Evolutionary conservation across 2,113 vertebrate genomes (phyloP), one percentile per base, ranked within the genome.

Genomic region (Centropristis striata): DNA sequence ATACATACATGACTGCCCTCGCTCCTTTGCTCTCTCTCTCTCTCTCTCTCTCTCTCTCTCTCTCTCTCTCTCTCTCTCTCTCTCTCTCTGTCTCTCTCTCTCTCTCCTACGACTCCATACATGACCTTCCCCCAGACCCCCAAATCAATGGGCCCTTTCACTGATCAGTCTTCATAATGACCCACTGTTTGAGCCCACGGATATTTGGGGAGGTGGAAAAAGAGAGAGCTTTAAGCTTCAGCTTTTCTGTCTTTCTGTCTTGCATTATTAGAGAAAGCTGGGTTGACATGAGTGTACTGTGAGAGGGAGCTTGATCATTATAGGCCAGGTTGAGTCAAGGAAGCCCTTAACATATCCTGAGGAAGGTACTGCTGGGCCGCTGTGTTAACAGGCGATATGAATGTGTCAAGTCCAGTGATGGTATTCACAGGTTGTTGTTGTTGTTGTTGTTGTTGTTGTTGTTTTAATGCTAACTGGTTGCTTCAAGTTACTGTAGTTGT

Each of bases 111-210:
- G 28, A 84, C 75, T 78, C 53, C 78, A 88, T 87, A 85, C 73
- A 60, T 79, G 87, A 92, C 89, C 80, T 88, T 75, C 84, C 78
- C 75, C 86, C 79, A 85, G 76, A 23, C 74, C 63, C 57, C 3
- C 28, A 87, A 91, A 82, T 92, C 93, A 91, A 93, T 92, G 89
- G 90, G 84, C 78, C 78, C 91, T 93, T 94, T 94, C 86, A 94
- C 89, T 66, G 84, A 90, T 91, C 81, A 90, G 36, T 21, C 54
- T 53, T 82, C 85, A 92, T 90, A 93, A 92, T 93, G 88, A 85
- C 78, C 83, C 81, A 86, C 81, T 91, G 91, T 92, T 92, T 76
- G 75, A 82, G 84, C 36, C 70, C 32, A 46, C 28, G 32, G 75
- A 86, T 87, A 78, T 90, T 83, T 75, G 57, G 16, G 67, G 59